These are phyloP conservation scores for Pseudopodoces humilis DNA, from an alignment of 2,113 vertebrate species.

Conservation along the genomic window DNA sequence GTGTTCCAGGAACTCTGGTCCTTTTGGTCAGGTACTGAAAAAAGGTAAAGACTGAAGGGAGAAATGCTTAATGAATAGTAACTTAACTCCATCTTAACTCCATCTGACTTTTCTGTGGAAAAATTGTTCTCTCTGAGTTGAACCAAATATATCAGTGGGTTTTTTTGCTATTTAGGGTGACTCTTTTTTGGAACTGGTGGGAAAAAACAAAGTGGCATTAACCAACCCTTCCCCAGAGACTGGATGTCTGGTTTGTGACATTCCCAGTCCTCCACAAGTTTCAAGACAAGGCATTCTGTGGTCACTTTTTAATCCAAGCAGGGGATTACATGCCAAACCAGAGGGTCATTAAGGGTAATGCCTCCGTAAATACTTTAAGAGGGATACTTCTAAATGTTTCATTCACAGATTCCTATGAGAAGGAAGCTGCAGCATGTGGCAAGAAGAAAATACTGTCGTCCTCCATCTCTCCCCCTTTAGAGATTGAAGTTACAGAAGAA, in stretches of 20 bases:
- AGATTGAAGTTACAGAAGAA: conserved; percentile 85
- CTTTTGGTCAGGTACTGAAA: conserved; percentile 48
- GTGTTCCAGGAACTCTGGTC: conserved; percentile 43
- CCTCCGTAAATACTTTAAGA: conserved; percentile 25
- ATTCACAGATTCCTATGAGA: conserved; percentile 88
- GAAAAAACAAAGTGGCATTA: conserved; percentile 59
- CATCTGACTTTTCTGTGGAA: conserved; percentile 23
- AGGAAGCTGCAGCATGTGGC: conserved; percentile 74
- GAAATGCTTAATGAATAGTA: conserved; percentile 25
- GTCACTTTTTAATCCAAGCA: conserved; percentile 43
- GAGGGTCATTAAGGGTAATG: conserved; percentile 41
- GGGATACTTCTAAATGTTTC: conserved; percentile 32
- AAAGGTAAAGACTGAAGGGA: conserved; percentile 9
- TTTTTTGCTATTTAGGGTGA: conserved; percentile 44
- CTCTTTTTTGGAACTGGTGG: conserved; percentile 52
- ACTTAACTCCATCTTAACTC: conserved; percentile 6
- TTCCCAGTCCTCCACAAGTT: conserved; percentile 40
- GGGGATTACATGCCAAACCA: conserved; percentile 23
- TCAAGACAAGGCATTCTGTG: conserved; percentile 48
- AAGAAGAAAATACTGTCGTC: conserved; percentile 86
- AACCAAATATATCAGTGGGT: conserved; percentile 38
- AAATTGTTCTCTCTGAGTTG: conserved; percentile 18
- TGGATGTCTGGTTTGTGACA: conserved; percentile 37
- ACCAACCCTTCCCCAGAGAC: conserved; percentile 27
- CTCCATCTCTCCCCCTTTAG: conserved; percentile 84